Conservation (phyloP, 2,113 vertebrate species). For the Gobio gobio region DNA sequence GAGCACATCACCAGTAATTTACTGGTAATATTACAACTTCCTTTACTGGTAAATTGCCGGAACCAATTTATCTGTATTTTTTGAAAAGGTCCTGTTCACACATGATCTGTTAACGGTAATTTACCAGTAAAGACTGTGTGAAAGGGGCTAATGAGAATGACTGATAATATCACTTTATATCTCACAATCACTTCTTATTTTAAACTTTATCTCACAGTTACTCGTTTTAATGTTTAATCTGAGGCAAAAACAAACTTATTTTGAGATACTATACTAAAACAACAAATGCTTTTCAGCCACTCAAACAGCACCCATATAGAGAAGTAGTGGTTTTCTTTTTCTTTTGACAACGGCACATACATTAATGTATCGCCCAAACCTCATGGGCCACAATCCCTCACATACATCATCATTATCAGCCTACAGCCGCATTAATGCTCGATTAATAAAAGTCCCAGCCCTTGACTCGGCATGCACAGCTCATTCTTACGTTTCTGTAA, state of each 20-base stretch:
- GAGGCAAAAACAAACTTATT: neutral
- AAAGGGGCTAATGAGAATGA: no score
- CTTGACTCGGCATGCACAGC: neutral
- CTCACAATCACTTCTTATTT: neutral
- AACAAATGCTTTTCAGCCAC: neutral
- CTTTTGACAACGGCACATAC: neutral
- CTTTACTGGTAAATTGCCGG: no score
- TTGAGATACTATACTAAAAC: neutral
- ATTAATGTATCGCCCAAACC: neutral
- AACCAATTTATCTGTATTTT: no score
- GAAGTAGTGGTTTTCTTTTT: neutral
- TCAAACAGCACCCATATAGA: neutral
- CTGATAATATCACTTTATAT: neutral
- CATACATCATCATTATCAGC: slow-evolving; percentile 21
- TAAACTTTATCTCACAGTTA: neutral
- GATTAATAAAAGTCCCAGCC: slow-evolving; percentile 20
- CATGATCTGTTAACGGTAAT: no score
- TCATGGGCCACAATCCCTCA: neutral
- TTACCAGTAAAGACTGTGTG: no score
- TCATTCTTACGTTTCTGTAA: neutral
- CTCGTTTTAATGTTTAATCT: neutral
- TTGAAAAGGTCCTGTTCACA: no score
- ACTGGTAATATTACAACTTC: no score
- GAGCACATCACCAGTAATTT: no score
- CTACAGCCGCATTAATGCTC: neutral